Conservation (phyloP, 2,797 vertebrate species). For the Acomys russatus region DNA sequence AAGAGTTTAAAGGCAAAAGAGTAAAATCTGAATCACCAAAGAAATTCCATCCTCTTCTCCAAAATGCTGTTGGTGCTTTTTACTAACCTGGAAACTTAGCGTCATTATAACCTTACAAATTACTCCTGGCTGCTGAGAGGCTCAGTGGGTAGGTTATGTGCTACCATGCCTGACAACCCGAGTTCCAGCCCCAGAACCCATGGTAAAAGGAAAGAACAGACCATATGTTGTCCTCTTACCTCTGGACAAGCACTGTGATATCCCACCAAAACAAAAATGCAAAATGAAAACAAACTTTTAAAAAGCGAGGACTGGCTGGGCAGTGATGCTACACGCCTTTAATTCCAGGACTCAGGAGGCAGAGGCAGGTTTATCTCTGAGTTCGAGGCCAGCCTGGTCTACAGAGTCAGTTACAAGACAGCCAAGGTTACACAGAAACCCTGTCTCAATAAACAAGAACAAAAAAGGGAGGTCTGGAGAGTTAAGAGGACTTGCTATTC, state of each 20-base stretch:
- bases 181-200: background rate
- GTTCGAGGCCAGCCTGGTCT: too few species aligned
- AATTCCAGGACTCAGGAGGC: background rate
- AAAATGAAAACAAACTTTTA: background rate
- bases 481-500: background rate
- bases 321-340: background rate
- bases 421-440: too few species aligned
- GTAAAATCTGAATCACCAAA: slow-evolving; percentile 43
- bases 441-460: too few species aligned
- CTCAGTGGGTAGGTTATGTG: background rate
- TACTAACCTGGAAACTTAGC: background rate
- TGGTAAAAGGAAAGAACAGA: background rate
- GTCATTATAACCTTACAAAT: slow-evolving; percentile 36
- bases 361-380: too few species aligned
- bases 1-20: background rate
- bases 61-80: slow-evolving; percentile 24
- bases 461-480: background rate
- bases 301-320: background rate
- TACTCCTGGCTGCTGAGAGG: background rate
- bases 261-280: background rate
- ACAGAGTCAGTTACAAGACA: too few species aligned
- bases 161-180: background rate
- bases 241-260: background rate
- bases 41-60: background rate
- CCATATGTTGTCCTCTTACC: background rate